Evolutionary conservation across 2,113 vertebrate species (phyloP).

Genomic region (Aviceda subcristata): DNA sequence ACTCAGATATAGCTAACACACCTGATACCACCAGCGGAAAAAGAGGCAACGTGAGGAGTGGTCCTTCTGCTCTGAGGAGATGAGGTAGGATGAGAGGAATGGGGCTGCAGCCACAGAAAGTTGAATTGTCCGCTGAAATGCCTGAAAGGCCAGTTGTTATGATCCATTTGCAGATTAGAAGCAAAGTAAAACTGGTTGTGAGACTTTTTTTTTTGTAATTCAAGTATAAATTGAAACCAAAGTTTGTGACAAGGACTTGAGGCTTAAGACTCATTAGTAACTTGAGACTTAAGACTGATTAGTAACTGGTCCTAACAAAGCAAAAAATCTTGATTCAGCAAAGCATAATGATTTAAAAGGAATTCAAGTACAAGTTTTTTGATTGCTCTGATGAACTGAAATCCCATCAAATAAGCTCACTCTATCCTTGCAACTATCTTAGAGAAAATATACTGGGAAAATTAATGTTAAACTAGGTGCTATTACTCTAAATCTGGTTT

Average conservation of each 20-base stretch:
- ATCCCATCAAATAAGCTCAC: background rate
- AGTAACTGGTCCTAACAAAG: background rate
- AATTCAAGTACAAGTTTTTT: background rate
- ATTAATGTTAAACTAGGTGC: background rate
- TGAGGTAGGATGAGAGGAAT: background rate
- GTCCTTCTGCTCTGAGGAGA: background rate
- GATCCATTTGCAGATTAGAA: background rate
- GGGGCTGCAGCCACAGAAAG: no score
- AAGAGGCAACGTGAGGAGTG: background rate
- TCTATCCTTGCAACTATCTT: background rate
- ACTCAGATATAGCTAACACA: background rate
- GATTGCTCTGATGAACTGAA: background rate
- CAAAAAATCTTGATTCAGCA: background rate
- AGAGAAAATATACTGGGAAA: background rate
- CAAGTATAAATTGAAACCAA: background rate
- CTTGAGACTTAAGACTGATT: background rate
- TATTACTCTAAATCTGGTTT: background rate
- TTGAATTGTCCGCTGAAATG: background rate
- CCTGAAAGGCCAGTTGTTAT: background rate
- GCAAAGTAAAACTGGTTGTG: background rate
- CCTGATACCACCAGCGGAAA: background rate
- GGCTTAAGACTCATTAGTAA: background rate
- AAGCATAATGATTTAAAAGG: background rate
- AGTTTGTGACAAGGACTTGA: background rate
- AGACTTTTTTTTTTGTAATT: background rate